Evolutionary conservation across 2,888 invertebrate species (phyloP), one percentile per base, ranked within the genome.

Genomic region (Caenorhabditis sp.): DNA sequence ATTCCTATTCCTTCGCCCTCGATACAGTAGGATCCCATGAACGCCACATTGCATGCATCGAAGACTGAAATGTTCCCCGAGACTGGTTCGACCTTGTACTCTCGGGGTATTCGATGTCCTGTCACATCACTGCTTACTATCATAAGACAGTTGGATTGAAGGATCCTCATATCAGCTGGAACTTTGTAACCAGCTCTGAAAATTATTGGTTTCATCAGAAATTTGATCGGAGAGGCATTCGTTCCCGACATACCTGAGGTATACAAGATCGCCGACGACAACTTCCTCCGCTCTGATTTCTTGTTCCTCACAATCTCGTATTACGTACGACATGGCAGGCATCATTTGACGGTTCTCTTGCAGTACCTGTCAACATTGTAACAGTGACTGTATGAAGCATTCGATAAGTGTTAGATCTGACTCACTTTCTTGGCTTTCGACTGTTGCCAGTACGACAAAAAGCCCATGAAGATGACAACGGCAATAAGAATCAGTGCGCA

Each of bases 251-350:
- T 15, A 88, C 88, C 89, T 79, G 28, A 90, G 81, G 53, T 88
- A 85, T 0, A 92, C 87, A n/a, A 92, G 67, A 79, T 92, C 92
- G 22, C 92, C 92, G 13, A 92, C 88, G 2, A 92, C 92, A n/a
- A 92, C 80, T 28, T 91, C 89, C 13, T 87, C 89, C 11, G 89
- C 86, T 22, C 67, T 67, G n/a, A 92, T 83, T 56, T 85, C 87
- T 90, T 96, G 93, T 92, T 97, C 97, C 93, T 97, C 96, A 88
- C 97, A 96, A 93, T 97, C 97, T 89, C 98, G 95, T 91, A 98
- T 88, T 9, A 93, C 93, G 32, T 85, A 67, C 47, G 90, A 84
- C 71, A 84, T 88, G 68, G 87, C 58, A 58, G 88, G 89, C 69
- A 90, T 83, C 60, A 89, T 84, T 44, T 82, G 85, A 26, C 84